Evolutionary conservation across 2,113 vertebrate species (phyloP).

Genomic region (Oncorhynchus gorbuscha): DNA sequence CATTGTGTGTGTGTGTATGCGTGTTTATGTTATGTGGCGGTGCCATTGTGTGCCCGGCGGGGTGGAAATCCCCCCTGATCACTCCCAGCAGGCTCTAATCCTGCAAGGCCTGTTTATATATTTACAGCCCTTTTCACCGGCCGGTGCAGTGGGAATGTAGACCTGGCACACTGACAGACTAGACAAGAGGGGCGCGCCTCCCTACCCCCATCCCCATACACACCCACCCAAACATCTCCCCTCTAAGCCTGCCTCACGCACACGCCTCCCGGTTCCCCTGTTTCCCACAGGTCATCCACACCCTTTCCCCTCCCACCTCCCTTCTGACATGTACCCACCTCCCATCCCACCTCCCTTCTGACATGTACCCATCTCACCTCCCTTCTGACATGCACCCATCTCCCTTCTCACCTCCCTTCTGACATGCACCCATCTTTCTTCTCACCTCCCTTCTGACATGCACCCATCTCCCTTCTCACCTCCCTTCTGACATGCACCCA

Average conservation of each 20-base stretch:
- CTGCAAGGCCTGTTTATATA: constrained; percentile 69
- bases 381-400: too few relatives aligned
- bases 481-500: too few relatives aligned
- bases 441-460: too few relatives aligned
- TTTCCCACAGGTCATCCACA: constrained; percentile 12
- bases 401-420: not conserved
- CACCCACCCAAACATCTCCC: not conserved
- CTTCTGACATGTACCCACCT: not conserved
- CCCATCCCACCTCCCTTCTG: not conserved
- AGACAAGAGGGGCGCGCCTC: constrained; percentile 28
- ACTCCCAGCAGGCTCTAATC: constrained; percentile 68
- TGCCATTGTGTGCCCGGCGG: constrained; percentile 65
- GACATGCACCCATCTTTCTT: not conserved
- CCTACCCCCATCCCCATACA: constrained; percentile 24
- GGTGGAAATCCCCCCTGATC: constrained; percentile 75
- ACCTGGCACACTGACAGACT: constrained; percentile 59
- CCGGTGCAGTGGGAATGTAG: constrained; percentile 60
- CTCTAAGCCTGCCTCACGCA: constrained; percentile 10
- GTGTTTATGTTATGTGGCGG: constrained; percentile 59
- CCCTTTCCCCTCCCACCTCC: constrained; percentile 22
- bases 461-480: too few relatives aligned
- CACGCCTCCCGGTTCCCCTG: not conserved
- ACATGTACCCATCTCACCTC: too few relatives aligned
- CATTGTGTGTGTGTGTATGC: constrained; percentile 59
- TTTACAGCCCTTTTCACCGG: constrained; percentile 58